A percentile compares a stretch with the other conserved stretches of the same genome.
Conservation (phyloP, 2,113 vertebrate species). For the Podarcis raffonei region DNA sequence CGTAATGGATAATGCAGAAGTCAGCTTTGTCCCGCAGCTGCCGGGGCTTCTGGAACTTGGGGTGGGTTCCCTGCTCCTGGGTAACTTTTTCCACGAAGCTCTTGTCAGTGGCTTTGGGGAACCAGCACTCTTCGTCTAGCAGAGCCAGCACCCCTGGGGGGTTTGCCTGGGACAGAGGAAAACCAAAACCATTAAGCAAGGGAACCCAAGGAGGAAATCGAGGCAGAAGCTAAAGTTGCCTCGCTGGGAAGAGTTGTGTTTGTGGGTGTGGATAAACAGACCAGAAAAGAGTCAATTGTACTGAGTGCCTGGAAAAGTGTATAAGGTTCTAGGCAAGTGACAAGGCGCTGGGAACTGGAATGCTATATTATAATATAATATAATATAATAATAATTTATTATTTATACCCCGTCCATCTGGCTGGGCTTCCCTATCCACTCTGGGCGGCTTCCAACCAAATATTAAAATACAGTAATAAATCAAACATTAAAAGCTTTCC, state of each 20-base stretch:
- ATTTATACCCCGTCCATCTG: too few species aligned
- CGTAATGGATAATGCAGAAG: constrained; percentile 91
- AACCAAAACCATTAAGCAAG: neutral
- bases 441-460: too few species aligned
- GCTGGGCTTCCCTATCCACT: too few species aligned
- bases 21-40: constrained; percentile 87
- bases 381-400: too few species aligned
- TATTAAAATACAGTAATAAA: too few species aligned
- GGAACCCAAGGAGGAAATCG: neutral
- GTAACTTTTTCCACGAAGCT: constrained; percentile 90
- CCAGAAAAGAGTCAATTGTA: neutral
- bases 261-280: neutral
- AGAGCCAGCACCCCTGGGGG: constrained; percentile 88
- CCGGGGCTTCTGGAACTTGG: constrained; percentile 87
- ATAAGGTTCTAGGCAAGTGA: neutral
- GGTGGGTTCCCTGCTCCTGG: constrained; percentile 85
- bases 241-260: neutral
- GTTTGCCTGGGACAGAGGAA: constrained; percentile 71
- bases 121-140: constrained; percentile 94
- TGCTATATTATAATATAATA: too few species aligned
- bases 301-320: neutral
- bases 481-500: too few species aligned
- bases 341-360: neutral
- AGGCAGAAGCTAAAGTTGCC: neutral
- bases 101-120: constrained; percentile 90